These are phyloP conservation scores for Drosophila helvetica DNA, from an alignment of 2,888 invertebrate genomes.

Conservation along the genomic window DNA sequence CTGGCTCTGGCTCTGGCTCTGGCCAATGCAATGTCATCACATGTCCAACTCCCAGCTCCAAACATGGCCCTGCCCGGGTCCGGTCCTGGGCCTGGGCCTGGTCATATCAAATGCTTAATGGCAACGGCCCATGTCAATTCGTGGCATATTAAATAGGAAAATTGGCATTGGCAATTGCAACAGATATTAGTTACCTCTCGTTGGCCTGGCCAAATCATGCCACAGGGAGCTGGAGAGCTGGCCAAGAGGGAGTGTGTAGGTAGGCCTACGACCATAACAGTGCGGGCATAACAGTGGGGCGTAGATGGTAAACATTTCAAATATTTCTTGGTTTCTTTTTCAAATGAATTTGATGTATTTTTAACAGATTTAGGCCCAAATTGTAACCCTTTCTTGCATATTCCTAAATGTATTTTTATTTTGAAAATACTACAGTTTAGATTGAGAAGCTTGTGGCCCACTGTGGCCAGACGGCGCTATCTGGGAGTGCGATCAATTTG, in stretches of 20 bases:
- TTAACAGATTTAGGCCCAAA: no score
- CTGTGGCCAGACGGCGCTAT: constrained; percentile 52
- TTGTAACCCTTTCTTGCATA: background rate
- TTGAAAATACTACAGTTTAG: background rate
- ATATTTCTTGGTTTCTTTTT: no score
- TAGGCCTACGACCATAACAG: constrained; percentile 55
- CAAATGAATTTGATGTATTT: no score
- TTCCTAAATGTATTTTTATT: background rate
- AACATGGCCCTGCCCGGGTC: constrained; percentile 33
- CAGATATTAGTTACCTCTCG: constrained; percentile 72
- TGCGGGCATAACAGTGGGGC: constrained; percentile 30
- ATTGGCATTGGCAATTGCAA: constrained; percentile 77
- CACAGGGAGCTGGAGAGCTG: background rate
- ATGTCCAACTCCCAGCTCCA: constrained; percentile 46
- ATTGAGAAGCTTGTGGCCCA: constrained; percentile 5
- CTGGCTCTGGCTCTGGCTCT: no score
- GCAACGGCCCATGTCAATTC: constrained; percentile 77
- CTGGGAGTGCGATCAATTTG: constrained; percentile 74
- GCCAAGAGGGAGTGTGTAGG: constrained; percentile 30
- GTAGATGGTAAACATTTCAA: no score
- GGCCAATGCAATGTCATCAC: constrained; percentile 64
- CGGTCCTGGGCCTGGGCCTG: constrained; percentile 15
- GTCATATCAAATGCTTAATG: constrained; percentile 75
- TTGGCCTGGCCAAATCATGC: constrained; percentile 1
- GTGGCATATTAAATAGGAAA: constrained; percentile 80